These are phyloP conservation scores for Batillaria attramentaria DNA, from an alignment of 1,140 invertebrate genomes.

Conservation along the genomic window DNA sequence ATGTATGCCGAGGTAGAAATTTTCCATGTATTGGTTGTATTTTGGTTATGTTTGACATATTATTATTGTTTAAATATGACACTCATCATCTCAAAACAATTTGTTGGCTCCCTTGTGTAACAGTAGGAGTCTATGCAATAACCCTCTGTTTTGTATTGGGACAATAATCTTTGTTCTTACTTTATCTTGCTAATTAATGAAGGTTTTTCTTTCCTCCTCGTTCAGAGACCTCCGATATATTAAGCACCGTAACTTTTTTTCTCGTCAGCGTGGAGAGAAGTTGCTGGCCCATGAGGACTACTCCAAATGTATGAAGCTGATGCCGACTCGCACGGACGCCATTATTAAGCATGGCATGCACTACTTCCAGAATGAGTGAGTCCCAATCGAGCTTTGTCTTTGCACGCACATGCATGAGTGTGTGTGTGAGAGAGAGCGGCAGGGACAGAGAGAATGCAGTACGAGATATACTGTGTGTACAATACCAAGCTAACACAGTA, in stretches of 20 bases:
- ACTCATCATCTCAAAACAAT: too few relatives aligned
- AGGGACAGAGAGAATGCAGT: too few relatives aligned
- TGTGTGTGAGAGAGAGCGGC: neutral
- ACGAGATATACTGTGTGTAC: too few relatives aligned
- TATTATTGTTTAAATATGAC: too few relatives aligned
- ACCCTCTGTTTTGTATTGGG: too few relatives aligned
- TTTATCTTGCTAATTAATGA: neutral
- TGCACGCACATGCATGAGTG: neutral
- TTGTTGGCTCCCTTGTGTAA: too few relatives aligned
- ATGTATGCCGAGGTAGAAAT: too few relatives aligned
- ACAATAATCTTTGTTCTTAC: too few relatives aligned
- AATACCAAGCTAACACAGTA: too few relatives aligned
- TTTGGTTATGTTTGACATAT: too few relatives aligned
- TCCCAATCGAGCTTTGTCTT: neutral
- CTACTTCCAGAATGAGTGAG: conserved; percentile 70
- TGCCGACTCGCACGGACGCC: conserved; percentile 67
- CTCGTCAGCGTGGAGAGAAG: conserved; percentile 61
- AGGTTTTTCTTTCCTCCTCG: neutral
- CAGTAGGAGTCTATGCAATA: too few relatives aligned
- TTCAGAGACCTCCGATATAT: neutral
- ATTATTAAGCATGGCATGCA: conserved; percentile 70
- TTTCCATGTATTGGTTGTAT: too few relatives aligned
- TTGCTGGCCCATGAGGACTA: conserved; percentile 70
- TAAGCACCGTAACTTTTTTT: neutral
- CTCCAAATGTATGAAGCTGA: conserved; percentile 62